A percentile compares a stretch with the other conserved stretches of the same genome.
phyloP scores from a whole-genome alignment of 2,888 invertebrate genomes.

The Drosophila leonis region DNA sequence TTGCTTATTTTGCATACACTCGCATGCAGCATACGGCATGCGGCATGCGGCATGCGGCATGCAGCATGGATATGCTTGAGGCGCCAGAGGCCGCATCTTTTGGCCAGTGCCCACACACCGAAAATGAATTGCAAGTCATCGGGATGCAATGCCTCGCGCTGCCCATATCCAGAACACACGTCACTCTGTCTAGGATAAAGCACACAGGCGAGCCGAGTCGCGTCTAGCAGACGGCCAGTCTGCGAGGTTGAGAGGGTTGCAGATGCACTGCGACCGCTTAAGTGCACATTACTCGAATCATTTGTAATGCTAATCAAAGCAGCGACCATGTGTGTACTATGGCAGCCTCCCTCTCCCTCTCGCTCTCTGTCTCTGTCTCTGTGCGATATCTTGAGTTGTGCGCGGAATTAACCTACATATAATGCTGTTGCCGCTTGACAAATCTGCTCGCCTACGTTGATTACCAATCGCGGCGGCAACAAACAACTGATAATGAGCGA shows the following conservation, averaged over 20 bases:
- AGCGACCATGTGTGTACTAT: conserved; percentile 24
- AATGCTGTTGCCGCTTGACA: conserved; percentile 68
- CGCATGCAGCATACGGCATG: conserved; percentile 17
- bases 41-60: conserved; percentile 16
- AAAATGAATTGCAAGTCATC: conserved; percentile 82
- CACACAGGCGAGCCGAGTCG: conserved; percentile 16
- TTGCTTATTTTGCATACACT: conserved; percentile 62
- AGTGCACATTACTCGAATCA: conserved; percentile 80
- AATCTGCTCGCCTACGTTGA: conserved; percentile 79
- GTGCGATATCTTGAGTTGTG: conserved; percentile 78
- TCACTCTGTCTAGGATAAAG: conserved; percentile 81
- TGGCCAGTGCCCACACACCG: conserved; percentile 70
- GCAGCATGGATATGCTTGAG: conserved; percentile 25
- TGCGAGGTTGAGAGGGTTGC: conserved; percentile 27
- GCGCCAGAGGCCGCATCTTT: conserved; percentile 38
- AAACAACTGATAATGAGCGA: conserved; percentile 81
- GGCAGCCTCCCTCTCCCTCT: neutral
- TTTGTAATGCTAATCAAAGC: conserved; percentile 81
- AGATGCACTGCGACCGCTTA: conserved; percentile 72
- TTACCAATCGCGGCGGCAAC: conserved; percentile 76
- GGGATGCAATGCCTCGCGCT: conserved; percentile 48
- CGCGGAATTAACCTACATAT: conserved; percentile 78
- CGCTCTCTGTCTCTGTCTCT: neutral
- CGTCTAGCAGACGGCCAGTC: conserved; percentile 28
- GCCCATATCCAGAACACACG: conserved; percentile 80